Evolutionary conservation across 92 coral and sea anemone species (phyloP).

Genomic region (Bergia sp.): DNA sequence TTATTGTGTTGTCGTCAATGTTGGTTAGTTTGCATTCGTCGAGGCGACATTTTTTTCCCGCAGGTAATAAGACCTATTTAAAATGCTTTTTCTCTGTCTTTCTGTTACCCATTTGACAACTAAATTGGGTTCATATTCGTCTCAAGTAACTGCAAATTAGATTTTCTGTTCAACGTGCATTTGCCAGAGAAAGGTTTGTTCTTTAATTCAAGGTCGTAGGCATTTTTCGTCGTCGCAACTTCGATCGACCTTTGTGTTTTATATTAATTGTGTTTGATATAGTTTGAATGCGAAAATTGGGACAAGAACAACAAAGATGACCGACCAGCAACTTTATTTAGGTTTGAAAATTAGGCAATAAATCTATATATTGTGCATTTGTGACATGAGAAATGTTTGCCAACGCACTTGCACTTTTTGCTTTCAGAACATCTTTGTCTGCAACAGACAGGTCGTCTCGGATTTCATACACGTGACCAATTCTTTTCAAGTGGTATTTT

Average conservation of each 20-base stretch:
- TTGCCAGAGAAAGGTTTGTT: neutral
- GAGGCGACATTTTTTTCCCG: conserved; percentile 2
- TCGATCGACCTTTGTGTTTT: neutral
- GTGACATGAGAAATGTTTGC: neutral
- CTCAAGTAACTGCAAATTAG: too few relatives aligned
- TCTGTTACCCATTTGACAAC: neutral
- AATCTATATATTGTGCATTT: too few relatives aligned
- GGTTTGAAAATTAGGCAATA: neutral
- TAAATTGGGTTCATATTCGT: neutral
- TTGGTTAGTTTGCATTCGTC: neutral
- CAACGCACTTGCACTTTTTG: neutral
- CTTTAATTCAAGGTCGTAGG: neutral
- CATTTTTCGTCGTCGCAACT: neutral
- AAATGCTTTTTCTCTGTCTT: neutral
- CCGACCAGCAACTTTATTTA: neutral
- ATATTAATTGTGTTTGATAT: neutral
- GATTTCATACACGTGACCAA: neutral
- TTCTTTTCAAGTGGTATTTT: neutral
- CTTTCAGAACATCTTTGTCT: neutral
- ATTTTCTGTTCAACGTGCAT: too few relatives aligned
- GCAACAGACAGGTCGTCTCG: neutral
- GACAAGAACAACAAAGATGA: neutral
- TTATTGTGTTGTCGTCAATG: neutral
- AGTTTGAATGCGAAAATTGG: too few relatives aligned
- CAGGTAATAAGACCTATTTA: neutral